A percentile compares a stretch with the other conserved stretches of the same genome.
These are phyloP conservation scores for Conus canariensis DNA, from an alignment of 2,888 invertebrate genomes.

Conservation along the genomic window DNA sequence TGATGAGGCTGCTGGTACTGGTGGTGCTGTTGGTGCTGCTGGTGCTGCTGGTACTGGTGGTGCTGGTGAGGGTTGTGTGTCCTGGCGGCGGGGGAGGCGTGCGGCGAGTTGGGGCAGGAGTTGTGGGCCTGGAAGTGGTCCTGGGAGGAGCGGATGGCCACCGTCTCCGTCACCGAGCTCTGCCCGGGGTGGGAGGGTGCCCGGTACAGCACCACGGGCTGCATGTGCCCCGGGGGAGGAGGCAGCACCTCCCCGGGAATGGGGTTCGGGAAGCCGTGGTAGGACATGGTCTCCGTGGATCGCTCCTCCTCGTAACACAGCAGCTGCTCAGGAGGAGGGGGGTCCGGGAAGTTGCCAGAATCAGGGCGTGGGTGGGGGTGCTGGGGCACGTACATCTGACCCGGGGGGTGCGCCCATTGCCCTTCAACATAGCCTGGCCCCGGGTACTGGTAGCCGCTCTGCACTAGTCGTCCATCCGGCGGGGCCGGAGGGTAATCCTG, in stretches of 20 bases:
- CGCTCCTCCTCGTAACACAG: slow-evolving; percentile 34
- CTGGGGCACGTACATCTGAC: too few species aligned
- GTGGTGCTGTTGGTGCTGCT: background rate
- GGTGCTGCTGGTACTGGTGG: background rate
- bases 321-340: slow-evolving; percentile 40
- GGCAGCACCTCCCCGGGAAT: slow-evolving; percentile 3
- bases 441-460: slow-evolving; percentile 15
- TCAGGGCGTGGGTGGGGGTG: slow-evolving; percentile 11
- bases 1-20: slow-evolving; percentile 27
- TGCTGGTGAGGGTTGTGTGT: background rate
- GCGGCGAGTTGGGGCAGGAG: background rate
- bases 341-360: slow-evolving; percentile 41
- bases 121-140: background rate
- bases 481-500: background rate
- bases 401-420: background rate
- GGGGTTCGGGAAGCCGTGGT: slow-evolving; percentile 30
- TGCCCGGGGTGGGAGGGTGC: slow-evolving; percentile 25
- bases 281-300: slow-evolving; percentile 6
- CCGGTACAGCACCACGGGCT: slow-evolving; percentile 41
- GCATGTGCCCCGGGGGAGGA: background rate
- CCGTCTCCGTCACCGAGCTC: slow-evolving; percentile 34
- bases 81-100: background rate
- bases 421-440: background rate
- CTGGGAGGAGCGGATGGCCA: slow-evolving; percentile 8
- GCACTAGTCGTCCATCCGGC: background rate